Percentiles rank a stretch among this genome's conserved stretches.
phyloP scores from a whole-genome alignment of 1,140 invertebrate genomes.

The Babylonia areolata region DNA sequence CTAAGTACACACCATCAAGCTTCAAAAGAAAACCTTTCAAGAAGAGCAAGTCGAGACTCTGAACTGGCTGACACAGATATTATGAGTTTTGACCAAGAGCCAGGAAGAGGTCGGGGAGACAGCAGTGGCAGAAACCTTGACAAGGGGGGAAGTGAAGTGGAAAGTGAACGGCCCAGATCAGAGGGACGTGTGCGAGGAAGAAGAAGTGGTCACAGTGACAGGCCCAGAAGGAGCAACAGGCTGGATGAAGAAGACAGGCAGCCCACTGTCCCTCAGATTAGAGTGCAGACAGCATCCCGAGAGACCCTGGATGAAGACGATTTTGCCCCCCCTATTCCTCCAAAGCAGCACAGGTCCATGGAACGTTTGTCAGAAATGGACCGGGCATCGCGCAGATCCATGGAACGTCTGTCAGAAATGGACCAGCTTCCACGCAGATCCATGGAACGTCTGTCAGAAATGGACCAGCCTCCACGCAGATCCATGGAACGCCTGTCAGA shows the following conservation, averaged over 20 bases:
- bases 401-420: constrained; percentile 14
- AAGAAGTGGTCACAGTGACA: background rate
- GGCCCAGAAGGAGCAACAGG: background rate
- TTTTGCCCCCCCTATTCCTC: constrained; percentile 2
- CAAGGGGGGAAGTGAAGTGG: background rate
- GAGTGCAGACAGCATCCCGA: constrained; percentile 16
- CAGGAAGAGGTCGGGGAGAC: background rate
- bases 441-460: constrained; percentile 17
- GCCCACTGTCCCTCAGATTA: background rate
- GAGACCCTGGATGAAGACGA: constrained; percentile 9
- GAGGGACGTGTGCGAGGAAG: constrained; percentile 14
- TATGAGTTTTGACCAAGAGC: constrained; percentile 17
- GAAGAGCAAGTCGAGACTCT: background rate
- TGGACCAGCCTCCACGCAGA: background rate
- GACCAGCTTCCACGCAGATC: background rate
- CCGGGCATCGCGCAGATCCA: background rate
- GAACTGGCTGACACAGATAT: background rate
- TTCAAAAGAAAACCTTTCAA: background rate
- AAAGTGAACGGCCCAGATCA: background rate
- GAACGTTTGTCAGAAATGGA: constrained; percentile 7
- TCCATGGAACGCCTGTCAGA: constrained; percentile 22
- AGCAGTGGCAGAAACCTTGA: background rate
- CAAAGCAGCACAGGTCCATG: constrained; percentile 17
- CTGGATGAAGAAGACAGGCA: background rate
- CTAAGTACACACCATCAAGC: no score